Percentiles rank a stretch among this genome's conserved stretches.
Evolutionary conservation across 1,140 invertebrate species (phyloP).

Genomic region (Drosophila oshimai): DNA sequence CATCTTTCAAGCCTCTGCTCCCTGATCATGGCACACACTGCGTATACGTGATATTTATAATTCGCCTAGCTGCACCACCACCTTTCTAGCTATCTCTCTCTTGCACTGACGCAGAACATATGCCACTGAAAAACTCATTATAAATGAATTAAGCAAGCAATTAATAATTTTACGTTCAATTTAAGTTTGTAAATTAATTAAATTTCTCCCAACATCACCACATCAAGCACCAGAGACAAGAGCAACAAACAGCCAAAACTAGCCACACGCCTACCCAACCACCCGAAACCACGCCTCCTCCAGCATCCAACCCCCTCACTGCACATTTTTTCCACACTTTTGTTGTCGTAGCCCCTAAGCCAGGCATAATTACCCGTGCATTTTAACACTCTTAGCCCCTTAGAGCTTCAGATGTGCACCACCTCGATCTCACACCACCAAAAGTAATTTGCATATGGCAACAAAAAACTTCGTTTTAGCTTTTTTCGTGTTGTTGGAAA

Average conservation of each 20-base stretch:
- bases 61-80: slow-evolving; percentile 22
- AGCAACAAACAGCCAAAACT: slow-evolving; percentile 25
- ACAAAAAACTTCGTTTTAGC: slow-evolving; percentile 47
- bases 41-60: slow-evolving; percentile 38
- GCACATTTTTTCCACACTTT: slow-evolving; percentile 17
- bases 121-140: slow-evolving; percentile 66
- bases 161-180: slow-evolving; percentile 79
- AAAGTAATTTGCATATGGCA: slow-evolving; percentile 68
- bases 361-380: slow-evolving; percentile 54
- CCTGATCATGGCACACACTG: slow-evolving; percentile 33
- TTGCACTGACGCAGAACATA: slow-evolving; percentile 56
- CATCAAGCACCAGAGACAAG: slow-evolving; percentile 37
- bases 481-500: slow-evolving; percentile 29
- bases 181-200: slow-evolving; percentile 74
- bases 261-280: slow-evolving; percentile 14
- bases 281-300: neutral
- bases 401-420: slow-evolving; percentile 54
- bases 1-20: neutral
- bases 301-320: neutral
- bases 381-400: slow-evolving; percentile 54
- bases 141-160: slow-evolving; percentile 73
- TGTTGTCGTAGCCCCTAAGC: slow-evolving; percentile 49
- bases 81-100: slow-evolving; percentile 1
- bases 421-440: slow-evolving; percentile 11
- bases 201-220: slow-evolving; percentile 30